These are phyloP conservation scores for Myripristis murdjan DNA, from an alignment of 2,797 vertebrate species.

Conservation along the genomic window DNA sequence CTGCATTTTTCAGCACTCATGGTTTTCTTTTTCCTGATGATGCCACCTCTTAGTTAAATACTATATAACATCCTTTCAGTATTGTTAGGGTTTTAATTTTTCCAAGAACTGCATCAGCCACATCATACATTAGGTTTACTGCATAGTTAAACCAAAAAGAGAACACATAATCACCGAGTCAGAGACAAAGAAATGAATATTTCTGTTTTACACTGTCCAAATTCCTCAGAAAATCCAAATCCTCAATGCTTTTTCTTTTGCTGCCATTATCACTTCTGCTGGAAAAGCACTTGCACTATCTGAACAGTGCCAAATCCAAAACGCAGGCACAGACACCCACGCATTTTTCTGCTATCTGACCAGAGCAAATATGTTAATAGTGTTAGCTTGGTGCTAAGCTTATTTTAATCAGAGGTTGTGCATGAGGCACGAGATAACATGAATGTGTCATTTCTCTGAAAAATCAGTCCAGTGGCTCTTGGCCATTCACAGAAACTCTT, in stretches of 20 bases:
- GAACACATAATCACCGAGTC: neutral
- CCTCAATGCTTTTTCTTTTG: neutral
- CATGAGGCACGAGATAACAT: neutral
- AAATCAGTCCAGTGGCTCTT: neutral
- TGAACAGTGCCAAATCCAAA: neutral
- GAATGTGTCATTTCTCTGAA: neutral
- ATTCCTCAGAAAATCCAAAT: too few relatives aligned
- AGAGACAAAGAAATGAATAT: neutral
- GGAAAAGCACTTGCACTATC: neutral
- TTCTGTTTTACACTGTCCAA: neutral
- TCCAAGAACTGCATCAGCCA: neutral
- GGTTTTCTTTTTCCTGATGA: neutral
- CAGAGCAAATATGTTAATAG: neutral
- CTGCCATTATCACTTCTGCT: neutral
- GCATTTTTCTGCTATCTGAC: neutral
- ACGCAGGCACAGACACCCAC: neutral
- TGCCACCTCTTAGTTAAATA: neutral
- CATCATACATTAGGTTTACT: neutral
- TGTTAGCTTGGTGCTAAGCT: neutral
- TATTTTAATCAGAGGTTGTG: conserved; percentile 6
- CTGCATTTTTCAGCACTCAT: neutral
- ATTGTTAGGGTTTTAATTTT: neutral
- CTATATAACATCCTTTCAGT: neutral
- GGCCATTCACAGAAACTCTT: neutral
- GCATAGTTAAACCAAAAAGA: neutral